Conservation (phyloP, 2,113 vertebrate species). For the Gavialis gangeticus region DNA sequence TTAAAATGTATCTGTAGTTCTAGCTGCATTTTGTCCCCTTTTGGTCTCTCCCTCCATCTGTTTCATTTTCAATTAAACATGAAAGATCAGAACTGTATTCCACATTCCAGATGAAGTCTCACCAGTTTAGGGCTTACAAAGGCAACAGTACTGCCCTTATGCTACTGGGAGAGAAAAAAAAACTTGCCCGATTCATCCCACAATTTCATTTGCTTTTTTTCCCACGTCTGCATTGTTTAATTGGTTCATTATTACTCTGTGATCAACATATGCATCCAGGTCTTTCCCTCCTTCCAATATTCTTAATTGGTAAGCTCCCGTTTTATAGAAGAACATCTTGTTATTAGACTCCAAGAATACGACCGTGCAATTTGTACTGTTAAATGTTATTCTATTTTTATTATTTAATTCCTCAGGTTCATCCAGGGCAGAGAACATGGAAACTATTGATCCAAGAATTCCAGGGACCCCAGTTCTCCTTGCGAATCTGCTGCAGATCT, state of each 20-base stretch:
- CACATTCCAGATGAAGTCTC: background rate
- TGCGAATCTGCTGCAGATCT: no score
- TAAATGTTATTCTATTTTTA: background rate
- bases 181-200: background rate
- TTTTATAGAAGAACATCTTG: no score
- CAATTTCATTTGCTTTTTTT: background rate
- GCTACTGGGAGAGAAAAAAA: no score
- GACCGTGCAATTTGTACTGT: accelerated
- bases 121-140: background rate
- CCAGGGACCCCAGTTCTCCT: no score
- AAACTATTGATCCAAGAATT: no score
- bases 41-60: background rate
- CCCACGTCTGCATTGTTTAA: background rate
- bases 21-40: accelerated
- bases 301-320: no score
- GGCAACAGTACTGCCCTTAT: no score
- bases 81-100: background rate
- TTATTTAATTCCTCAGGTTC: background rate
- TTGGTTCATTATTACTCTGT: no score
- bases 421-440: accelerated
- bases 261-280: no score
- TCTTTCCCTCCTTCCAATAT: no score
- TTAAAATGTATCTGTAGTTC: background rate
- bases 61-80: background rate
- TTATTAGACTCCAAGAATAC: background rate